Base-by-base conservation (phyloP, 2,888 invertebrate species). In the Oxyscelio sp. region DNA sequence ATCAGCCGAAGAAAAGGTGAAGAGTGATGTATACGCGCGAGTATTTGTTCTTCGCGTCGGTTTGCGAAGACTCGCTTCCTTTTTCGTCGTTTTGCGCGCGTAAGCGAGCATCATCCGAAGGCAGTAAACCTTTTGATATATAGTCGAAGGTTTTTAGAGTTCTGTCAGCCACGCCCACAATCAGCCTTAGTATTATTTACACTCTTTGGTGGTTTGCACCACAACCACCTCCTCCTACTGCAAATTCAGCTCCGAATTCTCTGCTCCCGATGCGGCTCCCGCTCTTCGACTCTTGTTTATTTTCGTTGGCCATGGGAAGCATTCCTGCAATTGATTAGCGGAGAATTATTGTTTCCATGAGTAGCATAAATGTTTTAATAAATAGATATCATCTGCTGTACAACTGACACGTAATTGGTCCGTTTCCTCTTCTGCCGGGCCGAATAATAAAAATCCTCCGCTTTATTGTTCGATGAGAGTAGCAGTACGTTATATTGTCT, bases 31-130 rank as follows among this genome's bases (percentile, higher is more conserved):
- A 86, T 85, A 84, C 79, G 81, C 85, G 71, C 82, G 82, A 88
- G 90, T 92, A 92, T 92, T 92, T 92, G 92, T 90, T 92, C 92
- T 92, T 90, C 86, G 80, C 82, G 81, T 83, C 66, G 74, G 77
- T 71, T 77, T 65, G 58, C 82, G 83, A 79, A 81, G 83, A 86
- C 50, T 22, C 56, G 66, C 52, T 24, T 50, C 34, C 45, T 56
- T 66, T 68, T 82, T 74, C 65, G n/a, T 85, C 84, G 86, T 87
- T 82, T 87, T 87, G 50, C 54, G 24, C 81, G 77, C 88, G 86
- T 85, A 88, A 86, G 86, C 89, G 86, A 85, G 89, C 91, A 92
- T 93, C 92, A 91, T 93, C 91, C 91, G 89, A 92, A 91, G 91
- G 93, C 93, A 93, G n/a, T n/a, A n/a, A n/a, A n/a, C n/a, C n/a